These are phyloP conservation scores for Callithrix jacchus DNA, from an alignment of 2,113 vertebrate species.

Conservation along the genomic window DNA sequence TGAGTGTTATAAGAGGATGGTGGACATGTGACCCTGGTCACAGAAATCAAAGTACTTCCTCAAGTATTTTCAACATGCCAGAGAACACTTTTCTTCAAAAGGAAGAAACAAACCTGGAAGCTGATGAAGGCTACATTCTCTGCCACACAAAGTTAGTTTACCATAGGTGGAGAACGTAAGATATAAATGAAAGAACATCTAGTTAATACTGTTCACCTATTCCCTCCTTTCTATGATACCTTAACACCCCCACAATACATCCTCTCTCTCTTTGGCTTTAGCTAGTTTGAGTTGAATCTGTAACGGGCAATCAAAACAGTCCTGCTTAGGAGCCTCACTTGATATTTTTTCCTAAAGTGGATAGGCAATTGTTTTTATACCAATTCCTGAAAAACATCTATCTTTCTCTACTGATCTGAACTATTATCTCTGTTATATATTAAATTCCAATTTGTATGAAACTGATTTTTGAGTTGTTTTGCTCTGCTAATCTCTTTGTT, in stretches of 20 bases:
- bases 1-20: not conserved
- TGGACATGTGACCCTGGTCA: not conserved
- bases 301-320: constrained; percentile 29
- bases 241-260: not conserved
- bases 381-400: constrained; percentile 25
- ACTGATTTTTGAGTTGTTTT: constrained; percentile 15
- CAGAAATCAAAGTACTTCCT: constrained; percentile 17
- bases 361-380: not conserved
- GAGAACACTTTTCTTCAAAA: not conserved
- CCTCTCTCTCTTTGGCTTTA: not conserved
- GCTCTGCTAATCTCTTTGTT: constrained; percentile 12
- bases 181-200: not conserved
- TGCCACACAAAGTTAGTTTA: not conserved
- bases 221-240: not conserved
- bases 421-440: not conserved
- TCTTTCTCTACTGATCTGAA: constrained; percentile 14
- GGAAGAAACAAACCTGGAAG: constrained; percentile 5
- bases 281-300: constrained; percentile 22
- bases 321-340: not conserved
- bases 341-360: constrained; percentile 8
- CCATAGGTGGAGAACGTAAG: not conserved
- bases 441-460: constrained; percentile 29
- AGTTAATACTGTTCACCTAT: not conserved
- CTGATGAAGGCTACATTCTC: not conserved
- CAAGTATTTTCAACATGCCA: not conserved